A percentile compares a stretch with the other conserved stretches of the same genome.
Conservation (phyloP, 2,113 vertebrate genomes). For the Campylorhamphus procurvoides region DNA sequence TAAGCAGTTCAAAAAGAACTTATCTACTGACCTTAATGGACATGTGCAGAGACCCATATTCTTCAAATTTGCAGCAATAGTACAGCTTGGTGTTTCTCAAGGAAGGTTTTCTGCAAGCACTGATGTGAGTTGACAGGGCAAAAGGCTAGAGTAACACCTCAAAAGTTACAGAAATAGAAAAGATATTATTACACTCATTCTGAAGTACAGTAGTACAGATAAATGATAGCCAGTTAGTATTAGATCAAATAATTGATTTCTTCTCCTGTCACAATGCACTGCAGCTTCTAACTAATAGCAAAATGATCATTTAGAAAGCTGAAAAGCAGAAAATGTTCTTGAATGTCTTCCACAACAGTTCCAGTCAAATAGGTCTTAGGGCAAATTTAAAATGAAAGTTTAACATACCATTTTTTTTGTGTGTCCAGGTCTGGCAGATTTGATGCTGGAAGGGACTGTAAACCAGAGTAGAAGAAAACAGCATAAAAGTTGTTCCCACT, state of each 20-base stretch:
- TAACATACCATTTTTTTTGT: conserved; percentile 72
- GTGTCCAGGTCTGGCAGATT: conserved; percentile 1
- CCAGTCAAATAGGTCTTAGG: not conserved
- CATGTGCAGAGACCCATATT: not conserved
- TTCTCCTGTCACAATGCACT: not conserved
- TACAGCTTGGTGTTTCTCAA: not conserved
- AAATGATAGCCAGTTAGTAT: no score
- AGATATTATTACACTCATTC: not conserved
- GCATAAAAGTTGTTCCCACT: not conserved
- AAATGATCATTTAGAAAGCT: not conserved
- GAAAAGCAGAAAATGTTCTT: not conserved
- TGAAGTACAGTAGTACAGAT: no score
- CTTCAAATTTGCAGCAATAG: not conserved
- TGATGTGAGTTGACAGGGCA: not conserved
- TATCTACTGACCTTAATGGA: not conserved
- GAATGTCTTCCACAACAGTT: not conserved
- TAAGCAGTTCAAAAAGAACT: not conserved
- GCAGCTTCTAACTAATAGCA: not conserved
- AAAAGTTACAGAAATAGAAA: not conserved
- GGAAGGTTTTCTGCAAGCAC: not conserved
- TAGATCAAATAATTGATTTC: not conserved
- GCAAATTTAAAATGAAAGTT: not conserved
- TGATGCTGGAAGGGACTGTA: not conserved
- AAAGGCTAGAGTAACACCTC: not conserved
- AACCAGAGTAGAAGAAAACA: not conserved